Conservation (phyloP, 92 coral and sea anemone species). For the Phymanthus crucifer region DNA sequence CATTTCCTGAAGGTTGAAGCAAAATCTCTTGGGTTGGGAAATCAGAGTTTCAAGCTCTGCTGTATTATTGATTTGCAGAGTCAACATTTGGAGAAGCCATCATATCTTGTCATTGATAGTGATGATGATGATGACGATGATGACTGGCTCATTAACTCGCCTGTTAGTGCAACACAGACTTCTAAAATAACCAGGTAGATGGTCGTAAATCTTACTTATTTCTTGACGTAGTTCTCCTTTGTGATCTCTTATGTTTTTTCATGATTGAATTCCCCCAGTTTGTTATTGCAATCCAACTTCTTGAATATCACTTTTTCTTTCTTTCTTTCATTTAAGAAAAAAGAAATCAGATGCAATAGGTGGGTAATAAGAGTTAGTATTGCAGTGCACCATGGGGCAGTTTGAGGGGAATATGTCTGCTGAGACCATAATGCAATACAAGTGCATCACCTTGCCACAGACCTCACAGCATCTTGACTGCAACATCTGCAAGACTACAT, state of each 20-base stretch:
- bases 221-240: not conserved
- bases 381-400: not conserved
- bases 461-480: no score
- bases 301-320: not conserved
- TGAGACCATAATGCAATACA: not conserved
- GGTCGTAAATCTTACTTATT: no score
- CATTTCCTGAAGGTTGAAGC: constrained; percentile 3
- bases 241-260: not conserved
- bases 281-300: not conserved
- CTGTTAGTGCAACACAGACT: not conserved
- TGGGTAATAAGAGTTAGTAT: not conserved
- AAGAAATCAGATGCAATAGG: not conserved
- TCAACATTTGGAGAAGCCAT: not conserved
- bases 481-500: no score
- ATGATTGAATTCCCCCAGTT: not conserved
- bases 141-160: not conserved
- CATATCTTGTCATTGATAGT: constrained; percentile 1
- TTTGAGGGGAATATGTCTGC: not conserved
- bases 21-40: not conserved
- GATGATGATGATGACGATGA: constrained; percentile 18
- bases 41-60: not conserved
- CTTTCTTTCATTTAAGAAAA: constrained; percentile 10
- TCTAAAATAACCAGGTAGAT: constrained; percentile 17
- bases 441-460: no score
- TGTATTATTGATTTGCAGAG: not conserved